Base-by-base conservation (phyloP, 1,140 invertebrate species). In the Cydia strobilella region DNA sequence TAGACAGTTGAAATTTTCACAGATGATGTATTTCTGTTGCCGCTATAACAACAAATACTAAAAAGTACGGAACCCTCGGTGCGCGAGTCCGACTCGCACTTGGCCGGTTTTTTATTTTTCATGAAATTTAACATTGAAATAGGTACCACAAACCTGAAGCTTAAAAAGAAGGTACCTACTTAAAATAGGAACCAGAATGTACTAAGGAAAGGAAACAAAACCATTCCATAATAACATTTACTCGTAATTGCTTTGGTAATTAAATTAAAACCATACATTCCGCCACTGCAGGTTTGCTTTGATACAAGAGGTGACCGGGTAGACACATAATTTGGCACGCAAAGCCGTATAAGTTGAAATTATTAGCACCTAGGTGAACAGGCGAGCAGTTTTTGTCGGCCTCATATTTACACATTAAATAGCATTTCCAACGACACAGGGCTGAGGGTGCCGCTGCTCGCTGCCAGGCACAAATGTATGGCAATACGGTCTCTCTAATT, bases 391-490 rank as follows among this genome's bases (percentile, higher is more conserved):
- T 86, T 86, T 87, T 85, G 80, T 77, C 75, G 74, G 74, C 63
- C 75, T 78, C 81, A 83, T 79, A 84, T 85, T 86, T 75, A 75
- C 81, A 81, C 77, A 85, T 88, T 88, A n/a, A n/a, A n/a, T n/a
- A 85, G 82, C 84, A 82, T 84, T 83, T 79, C 75, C 75, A 79
- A 80, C 80, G 80, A 75, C 77, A 80, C 72, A 76, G 27, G 48
- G 27, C 54, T 35, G 69, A 76, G 75, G 72, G 74, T 74, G 73
- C 73, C 74, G 74, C 63, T 73, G 75, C 76, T 74, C 75, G 76
- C 48, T 39, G 73, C 31, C 48, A 27, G 25, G 54, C 54, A 31
- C 76, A 80, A 82, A 81, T 76, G 78, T 78, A 79, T 77, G 78
- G 77, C 79, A 78, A 85, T 81, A 80, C 72, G 59, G 71, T 74